phyloP scores from a whole-genome alignment of 2,888 invertebrate genomes.

The Acronicta psi region DNA sequence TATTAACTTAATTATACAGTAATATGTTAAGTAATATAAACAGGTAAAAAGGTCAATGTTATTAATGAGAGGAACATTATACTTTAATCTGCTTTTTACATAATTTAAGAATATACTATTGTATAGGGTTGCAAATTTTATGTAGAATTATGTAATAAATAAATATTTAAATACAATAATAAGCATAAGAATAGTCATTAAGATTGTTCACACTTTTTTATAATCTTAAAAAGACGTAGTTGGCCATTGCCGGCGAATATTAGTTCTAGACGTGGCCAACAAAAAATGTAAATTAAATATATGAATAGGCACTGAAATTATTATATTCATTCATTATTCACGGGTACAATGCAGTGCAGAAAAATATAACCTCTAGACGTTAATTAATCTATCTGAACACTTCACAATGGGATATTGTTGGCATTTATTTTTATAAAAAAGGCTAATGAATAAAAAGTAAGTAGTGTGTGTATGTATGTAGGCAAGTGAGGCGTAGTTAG shows the following conservation, averaged over 20 bases:
- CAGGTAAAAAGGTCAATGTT: too few species aligned
- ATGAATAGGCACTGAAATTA: constrained; percentile 37
- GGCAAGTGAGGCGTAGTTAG: constrained; percentile 47
- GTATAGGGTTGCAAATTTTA: too few species aligned
- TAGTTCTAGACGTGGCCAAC: constrained; percentile 5
- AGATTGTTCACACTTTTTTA: constrained; percentile 16
- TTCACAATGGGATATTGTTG: constrained; percentile 66
- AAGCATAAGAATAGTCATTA: constrained; percentile 11
- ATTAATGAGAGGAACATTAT: too few species aligned
- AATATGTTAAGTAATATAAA: too few species aligned
- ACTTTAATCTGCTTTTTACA: too few species aligned
- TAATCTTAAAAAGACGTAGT: constrained; percentile 1
- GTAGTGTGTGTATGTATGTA: constrained; percentile 44
- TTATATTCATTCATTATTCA: constrained; percentile 36
- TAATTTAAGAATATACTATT: too few species aligned
- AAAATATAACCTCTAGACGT: constrained; percentile 49
- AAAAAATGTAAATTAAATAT: constrained; percentile 40
- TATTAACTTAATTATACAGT: too few species aligned
- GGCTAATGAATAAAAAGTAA: constrained; percentile 56
- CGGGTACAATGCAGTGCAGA: constrained; percentile 40
- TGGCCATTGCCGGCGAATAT: constrained; percentile 12
- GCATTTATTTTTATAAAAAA: constrained; percentile 60
- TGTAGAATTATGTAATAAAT: not conserved
- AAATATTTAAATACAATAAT: not conserved
- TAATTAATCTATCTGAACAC: constrained; percentile 62